Conservation (phyloP, 2,797 vertebrate species). For the Ibycter americanus region DNA sequence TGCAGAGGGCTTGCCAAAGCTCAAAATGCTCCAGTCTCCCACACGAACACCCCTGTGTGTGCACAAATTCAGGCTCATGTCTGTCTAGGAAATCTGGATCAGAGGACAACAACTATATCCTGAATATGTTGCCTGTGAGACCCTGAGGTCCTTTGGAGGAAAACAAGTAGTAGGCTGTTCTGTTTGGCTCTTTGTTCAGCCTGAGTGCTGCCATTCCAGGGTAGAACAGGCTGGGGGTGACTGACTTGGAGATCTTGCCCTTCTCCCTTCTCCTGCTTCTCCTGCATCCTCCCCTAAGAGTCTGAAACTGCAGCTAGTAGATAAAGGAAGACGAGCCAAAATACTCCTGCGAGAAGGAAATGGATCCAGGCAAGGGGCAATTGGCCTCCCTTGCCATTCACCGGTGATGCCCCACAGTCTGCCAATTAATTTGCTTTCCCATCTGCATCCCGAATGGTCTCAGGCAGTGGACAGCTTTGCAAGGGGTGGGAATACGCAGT, state of each 20-base stretch:
- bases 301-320: neutral
- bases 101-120: neutral
- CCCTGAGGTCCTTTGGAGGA: neutral
- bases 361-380: neutral
- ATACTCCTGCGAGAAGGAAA: neutral
- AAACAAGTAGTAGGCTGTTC: neutral
- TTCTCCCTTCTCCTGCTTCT: neutral
- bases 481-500: neutral
- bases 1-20: neutral
- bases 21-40: neutral
- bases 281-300: neutral
- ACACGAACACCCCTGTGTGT: accelerated
- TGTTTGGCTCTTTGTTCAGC: neutral
- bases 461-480: neutral
- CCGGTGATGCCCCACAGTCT: neutral
- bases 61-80: accelerated
- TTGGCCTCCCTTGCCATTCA: neutral
- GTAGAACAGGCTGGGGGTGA: accelerated
- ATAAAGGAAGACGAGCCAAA: neutral
- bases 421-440: neutral
- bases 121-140: neutral
- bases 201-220: neutral
- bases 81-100: neutral
- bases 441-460: neutral
- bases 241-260: neutral